A percentile compares a stretch with the other conserved stretches of the same genome.
Evolutionary conservation across 2,888 invertebrate genomes (phyloP).

Genomic region (Macrostomum cliftonense): DNA sequence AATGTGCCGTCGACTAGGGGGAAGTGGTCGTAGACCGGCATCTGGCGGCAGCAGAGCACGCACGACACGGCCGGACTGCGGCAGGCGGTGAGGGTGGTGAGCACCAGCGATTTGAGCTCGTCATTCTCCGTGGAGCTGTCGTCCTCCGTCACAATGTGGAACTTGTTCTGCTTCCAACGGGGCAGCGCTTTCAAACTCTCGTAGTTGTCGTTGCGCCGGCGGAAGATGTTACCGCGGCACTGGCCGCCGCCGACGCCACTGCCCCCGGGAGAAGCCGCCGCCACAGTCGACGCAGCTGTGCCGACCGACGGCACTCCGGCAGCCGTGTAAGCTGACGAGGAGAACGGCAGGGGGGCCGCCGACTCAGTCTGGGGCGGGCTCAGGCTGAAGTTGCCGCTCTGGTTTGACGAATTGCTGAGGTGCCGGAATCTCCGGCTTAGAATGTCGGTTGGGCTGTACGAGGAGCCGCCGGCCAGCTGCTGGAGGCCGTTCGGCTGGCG

Average conservation of each 20-base stretch:
- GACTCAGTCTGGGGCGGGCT: too few relatives aligned
- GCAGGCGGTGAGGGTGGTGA: constrained; percentile 76
- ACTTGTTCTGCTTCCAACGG: constrained; percentile 85
- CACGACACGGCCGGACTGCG: constrained; percentile 63
- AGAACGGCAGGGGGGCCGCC: too few relatives aligned
- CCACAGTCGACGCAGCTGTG: neutral
- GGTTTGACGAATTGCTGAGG: too few relatives aligned
- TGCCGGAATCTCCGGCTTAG: too few relatives aligned
- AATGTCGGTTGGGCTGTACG: too few relatives aligned
- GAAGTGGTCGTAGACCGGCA: constrained; percentile 85
- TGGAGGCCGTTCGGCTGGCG: too few relatives aligned
- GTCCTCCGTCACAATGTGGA: constrained; percentile 98
- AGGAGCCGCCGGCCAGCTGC: too few relatives aligned
- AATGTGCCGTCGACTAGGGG: constrained; percentile 92
- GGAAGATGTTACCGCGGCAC: constrained; percentile 50
- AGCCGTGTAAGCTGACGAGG: neutral
- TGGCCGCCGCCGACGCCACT: constrained; percentile 8
- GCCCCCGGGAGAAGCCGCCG: neutral
- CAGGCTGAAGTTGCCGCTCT: too few relatives aligned
- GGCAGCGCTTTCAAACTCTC: constrained; percentile 46
- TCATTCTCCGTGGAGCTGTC: constrained; percentile 95
- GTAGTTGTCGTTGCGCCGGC: constrained; percentile 74
- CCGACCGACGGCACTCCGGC: too few relatives aligned
- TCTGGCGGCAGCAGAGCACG: constrained; percentile 61
- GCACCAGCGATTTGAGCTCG: constrained; percentile 81